phyloP scores from a whole-genome alignment of 2,888 invertebrate species.

The Agrilus mali region DNA sequence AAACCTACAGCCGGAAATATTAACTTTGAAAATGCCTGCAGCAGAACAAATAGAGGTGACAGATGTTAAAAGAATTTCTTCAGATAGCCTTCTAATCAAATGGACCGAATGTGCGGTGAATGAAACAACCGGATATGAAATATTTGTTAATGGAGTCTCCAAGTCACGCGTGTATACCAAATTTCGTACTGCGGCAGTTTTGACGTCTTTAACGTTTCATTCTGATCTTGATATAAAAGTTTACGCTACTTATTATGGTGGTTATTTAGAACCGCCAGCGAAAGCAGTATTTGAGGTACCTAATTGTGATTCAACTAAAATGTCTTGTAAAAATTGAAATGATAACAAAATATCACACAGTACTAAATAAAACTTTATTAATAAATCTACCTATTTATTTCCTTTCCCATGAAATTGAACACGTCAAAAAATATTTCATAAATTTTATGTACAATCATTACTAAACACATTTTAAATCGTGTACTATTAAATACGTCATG shows the following conservation, averaged over 20 bases:
- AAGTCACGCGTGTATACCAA: constrained; percentile 17
- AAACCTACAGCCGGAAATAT: too few relatives aligned
- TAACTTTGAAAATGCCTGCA: too few relatives aligned
- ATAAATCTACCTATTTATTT: too few relatives aligned
- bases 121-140: constrained; percentile 18
- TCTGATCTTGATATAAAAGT: constrained; percentile 11
- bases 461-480: too few relatives aligned
- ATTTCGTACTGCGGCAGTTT: constrained; percentile 14
- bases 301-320: too few relatives aligned
- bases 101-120: constrained; percentile 15
- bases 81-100: constrained; percentile 18
- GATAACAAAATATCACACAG: too few relatives aligned
- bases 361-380: too few relatives aligned
- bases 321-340: too few relatives aligned
- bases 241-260: constrained; percentile 12
- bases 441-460: too few relatives aligned
- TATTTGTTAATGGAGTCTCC: constrained; percentile 15
- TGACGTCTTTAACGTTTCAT: constrained; percentile 13
- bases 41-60: constrained; percentile 10
- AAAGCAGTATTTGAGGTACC: constrained; percentile 9
- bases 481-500: too few relatives aligned
- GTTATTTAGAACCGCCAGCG: constrained; percentile 17
- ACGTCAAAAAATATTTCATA: too few relatives aligned
- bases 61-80: constrained; percentile 16
- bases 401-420: too few relatives aligned